Percentiles rank a stretch among this genome's conserved stretches.
Evolutionary conservation across 1,140 invertebrate species (phyloP).

Genomic region (Zaprionus ornatus): DNA sequence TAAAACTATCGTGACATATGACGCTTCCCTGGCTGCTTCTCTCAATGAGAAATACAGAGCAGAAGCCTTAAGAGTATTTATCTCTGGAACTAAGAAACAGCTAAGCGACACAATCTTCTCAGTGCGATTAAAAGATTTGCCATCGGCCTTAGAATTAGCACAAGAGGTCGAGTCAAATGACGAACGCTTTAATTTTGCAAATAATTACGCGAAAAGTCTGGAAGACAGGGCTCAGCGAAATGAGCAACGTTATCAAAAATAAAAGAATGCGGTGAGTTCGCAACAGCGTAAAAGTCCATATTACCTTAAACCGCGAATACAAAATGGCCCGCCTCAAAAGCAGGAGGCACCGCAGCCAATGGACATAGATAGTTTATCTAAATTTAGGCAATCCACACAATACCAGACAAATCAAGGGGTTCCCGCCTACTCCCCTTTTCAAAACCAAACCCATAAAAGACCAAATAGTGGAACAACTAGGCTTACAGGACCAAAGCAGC

Average conservation of each 20-base stretch:
- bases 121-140: constrained; percentile 32
- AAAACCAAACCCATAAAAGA: constrained; percentile 3
- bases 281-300: neutral
- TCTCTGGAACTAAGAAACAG: constrained; percentile 9
- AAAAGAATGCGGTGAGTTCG: neutral
- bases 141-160: constrained; percentile 41
- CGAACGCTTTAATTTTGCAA: constrained; percentile 38
- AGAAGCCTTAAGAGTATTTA: constrained; percentile 15
- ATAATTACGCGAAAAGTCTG: constrained; percentile 28
- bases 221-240: constrained; percentile 19
- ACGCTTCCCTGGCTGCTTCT: constrained; percentile 3
- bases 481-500: constrained; percentile 16
- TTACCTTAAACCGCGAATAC: neutral
- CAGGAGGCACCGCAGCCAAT: neutral
- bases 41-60: constrained; percentile 24
- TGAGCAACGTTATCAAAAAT: neutral
- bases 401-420: neutral
- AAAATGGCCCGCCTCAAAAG: neutral
- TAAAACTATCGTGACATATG: constrained; percentile 43
- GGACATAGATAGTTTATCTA: neutral
- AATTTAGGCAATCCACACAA: too few species aligned
- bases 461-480: neutral
- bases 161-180: constrained; percentile 49
- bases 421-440: neutral
- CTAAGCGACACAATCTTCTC: constrained; percentile 32